Base-by-base conservation (phyloP, 2,888 invertebrate species). In the Noctua janthina region DNA sequence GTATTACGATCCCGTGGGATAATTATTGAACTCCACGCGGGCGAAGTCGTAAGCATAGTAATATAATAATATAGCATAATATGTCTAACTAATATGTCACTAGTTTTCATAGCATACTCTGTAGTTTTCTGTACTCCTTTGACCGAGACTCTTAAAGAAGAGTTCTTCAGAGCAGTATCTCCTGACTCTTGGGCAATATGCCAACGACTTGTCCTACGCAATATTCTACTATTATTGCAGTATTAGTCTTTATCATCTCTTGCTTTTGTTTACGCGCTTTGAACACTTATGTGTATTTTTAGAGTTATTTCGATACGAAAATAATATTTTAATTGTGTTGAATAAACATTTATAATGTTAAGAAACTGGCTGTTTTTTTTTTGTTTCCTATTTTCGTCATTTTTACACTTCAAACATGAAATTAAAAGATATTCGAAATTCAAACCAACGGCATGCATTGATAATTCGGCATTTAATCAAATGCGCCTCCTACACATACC, bases 171-270 rank as follows among this genome's bases (percentile, higher is more conserved):
- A 74, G 2, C 43, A 74, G 23, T 83, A n/a, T 62, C 54, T 64
- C n/a, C 5, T 46, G 46, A 39, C 39, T 81, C 1, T 66, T 68
- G 67, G 87, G 83, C 87, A 83, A 29, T 59, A 39, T 70, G 81
- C 85, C 85, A 85, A 82, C 15, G 54, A 13, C 29, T 70, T 71
- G 76, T 75, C 73, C 62, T 64, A 75, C 69, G 77, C 75, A 77
- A 85, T 66, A 72, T 64, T 15, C 13, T 29, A 23, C 39, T 64
- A 67, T 67, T 80, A 83, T 86, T 83, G 68, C 85, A 83, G 49
- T 66, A 62, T 73, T 54, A 4, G 11, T 66, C 69, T 64, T 15
- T 20, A 23, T 43, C 23, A 51, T 67, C 56, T 35, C 59, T 62
- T 75, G 70, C 76, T 79, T 68, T 74, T 76, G 76, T 85, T 80